phyloP scores from a whole-genome alignment of 2,888 invertebrate genomes.

The Cheilosia soror region DNA sequence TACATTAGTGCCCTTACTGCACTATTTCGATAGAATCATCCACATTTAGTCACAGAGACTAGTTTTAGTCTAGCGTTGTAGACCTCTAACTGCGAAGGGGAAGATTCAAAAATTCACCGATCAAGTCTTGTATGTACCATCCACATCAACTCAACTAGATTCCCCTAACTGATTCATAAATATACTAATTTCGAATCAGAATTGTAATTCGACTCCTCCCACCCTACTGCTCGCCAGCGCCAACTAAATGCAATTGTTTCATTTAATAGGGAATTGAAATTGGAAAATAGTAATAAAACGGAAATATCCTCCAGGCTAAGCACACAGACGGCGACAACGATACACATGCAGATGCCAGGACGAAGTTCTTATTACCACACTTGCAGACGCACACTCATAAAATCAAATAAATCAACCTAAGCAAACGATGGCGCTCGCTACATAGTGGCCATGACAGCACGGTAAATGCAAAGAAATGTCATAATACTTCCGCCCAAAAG shows the following conservation, averaged over 20 bases:
- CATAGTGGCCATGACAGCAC: slow-evolving; percentile 31
- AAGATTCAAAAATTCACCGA: too few species aligned
- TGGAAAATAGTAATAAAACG: slow-evolving; percentile 74
- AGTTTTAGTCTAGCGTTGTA: too few species aligned
- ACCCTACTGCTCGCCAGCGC: background rate
- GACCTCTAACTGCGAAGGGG: too few species aligned
- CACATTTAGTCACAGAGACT: too few species aligned
- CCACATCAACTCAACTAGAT: background rate
- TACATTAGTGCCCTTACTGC: too few species aligned
- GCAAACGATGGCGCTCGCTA: slow-evolving; percentile 17
- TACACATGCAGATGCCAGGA: slow-evolving; percentile 52
- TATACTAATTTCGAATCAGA: slow-evolving; percentile 53
- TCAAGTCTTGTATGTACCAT: too few species aligned
- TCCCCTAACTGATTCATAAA: slow-evolving; percentile 26
- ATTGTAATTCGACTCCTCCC: background rate
- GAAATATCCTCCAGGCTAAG: slow-evolving; percentile 67
- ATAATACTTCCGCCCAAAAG: slow-evolving; percentile 59
- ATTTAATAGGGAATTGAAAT: slow-evolving; percentile 65
- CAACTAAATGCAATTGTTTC: slow-evolving; percentile 65
- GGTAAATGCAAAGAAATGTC: slow-evolving; percentile 57
- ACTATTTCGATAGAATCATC: too few species aligned
- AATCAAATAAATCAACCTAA: slow-evolving; percentile 71
- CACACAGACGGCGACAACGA: slow-evolving; percentile 32
- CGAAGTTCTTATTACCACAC: slow-evolving; percentile 33
- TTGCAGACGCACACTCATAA: slow-evolving; percentile 70